Percentiles rank a stretch among this genome's conserved stretches.
These are phyloP conservation scores for Thecocarcelia acutangulata DNA, from an alignment of 2,888 invertebrate species.

Conservation along the genomic window DNA sequence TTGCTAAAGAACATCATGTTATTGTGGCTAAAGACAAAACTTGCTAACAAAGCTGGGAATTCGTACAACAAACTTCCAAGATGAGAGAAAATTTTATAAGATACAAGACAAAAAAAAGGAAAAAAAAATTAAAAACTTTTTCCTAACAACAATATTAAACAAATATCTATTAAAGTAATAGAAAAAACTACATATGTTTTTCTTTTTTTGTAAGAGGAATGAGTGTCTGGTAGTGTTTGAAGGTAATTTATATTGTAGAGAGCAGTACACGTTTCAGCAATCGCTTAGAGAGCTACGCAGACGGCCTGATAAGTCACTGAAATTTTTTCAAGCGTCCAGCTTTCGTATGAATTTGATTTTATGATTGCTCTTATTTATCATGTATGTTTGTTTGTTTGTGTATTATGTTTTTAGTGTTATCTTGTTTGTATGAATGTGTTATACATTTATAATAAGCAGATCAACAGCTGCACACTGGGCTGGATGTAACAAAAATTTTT, in stretches of 20 bases:
- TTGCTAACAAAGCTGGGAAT: slow-evolving; percentile 19
- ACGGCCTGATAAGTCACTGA: not conserved
- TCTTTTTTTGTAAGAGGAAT: not conserved
- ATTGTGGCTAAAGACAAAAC: slow-evolving; percentile 69
- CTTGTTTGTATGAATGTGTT: no score
- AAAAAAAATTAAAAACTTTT: slow-evolving; percentile 58
- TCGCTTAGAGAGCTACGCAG: slow-evolving; percentile 12
- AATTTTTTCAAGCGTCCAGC: no score
- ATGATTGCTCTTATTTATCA: no score
- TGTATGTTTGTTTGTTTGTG: no score
- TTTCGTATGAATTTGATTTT: no score
- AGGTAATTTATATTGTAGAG: slow-evolving; percentile 27
- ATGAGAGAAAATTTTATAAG: slow-evolving; percentile 40
- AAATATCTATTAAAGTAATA: slow-evolving; percentile 67
- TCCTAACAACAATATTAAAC: slow-evolving; percentile 60
- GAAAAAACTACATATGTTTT: slow-evolving; percentile 31
- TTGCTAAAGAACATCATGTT: slow-evolving; percentile 69
- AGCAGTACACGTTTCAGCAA: slow-evolving; percentile 9
- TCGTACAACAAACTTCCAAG: slow-evolving; percentile 13
- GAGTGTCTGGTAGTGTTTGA: slow-evolving; percentile 1
- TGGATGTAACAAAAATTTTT: no score
- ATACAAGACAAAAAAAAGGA: slow-evolving; percentile 44
- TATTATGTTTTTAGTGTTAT: no score
- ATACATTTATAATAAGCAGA: no score
- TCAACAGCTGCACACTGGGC: no score